phyloP scores from a whole-genome alignment of 2,888 invertebrate species.

The Alsophila aescularia region DNA sequence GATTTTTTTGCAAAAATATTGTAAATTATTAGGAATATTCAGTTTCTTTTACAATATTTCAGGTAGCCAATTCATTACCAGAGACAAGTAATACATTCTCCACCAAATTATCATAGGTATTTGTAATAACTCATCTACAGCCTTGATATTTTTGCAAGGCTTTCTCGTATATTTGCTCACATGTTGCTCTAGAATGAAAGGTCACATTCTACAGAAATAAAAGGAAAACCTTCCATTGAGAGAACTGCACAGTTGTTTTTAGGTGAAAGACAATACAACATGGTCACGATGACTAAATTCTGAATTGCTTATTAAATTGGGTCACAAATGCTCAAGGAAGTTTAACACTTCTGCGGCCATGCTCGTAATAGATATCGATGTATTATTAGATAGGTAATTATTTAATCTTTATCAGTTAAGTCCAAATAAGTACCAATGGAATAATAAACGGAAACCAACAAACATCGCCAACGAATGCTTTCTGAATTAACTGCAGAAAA shows the following conservation, averaged over 20 bases:
- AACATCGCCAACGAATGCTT: no score
- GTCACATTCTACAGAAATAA: constrained; percentile 11
- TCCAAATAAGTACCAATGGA: no score
- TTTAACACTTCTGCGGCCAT: background rate
- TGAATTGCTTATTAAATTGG: constrained; percentile 10
- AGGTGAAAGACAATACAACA: constrained; percentile 13
- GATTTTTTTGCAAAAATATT: no score
- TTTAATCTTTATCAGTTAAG: no score
- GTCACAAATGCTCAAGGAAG: constrained; percentile 13
- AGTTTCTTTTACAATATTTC: no score
- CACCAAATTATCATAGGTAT: no score
- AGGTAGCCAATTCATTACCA: no score
- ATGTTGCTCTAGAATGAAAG: constrained; percentile 22
- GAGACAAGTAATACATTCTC: no score
- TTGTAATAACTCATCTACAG: constrained; percentile 2
- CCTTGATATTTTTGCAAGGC: constrained; percentile 22
- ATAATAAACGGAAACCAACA: no score
- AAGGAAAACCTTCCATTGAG: constrained; percentile 14
- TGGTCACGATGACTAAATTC: constrained; percentile 19
- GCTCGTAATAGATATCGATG: background rate
- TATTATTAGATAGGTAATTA: no score
- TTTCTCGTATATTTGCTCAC: constrained; percentile 11
- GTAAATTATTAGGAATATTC: no score
- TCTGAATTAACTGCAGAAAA: no score
- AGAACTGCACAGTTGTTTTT: constrained; percentile 2